These are phyloP conservation scores for Steinernema hermaphroditum DNA, from an alignment of 2,888 invertebrate genomes.

Conservation along the genomic window DNA sequence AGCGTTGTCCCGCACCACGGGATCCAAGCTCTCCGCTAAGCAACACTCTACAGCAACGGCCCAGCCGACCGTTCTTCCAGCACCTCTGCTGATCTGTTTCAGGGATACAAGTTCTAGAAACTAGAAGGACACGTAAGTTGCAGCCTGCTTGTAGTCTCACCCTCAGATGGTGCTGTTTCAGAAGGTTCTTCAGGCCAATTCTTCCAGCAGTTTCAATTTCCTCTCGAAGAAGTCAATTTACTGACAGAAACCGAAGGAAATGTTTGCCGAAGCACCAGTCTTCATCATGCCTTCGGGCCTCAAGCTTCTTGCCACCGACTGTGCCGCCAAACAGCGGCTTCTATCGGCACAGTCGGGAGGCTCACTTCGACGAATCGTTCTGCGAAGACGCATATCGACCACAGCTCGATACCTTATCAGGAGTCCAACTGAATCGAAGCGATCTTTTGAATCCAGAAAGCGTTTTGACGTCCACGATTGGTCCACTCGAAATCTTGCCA, in stretches of 20 bases:
- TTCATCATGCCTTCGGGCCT: not conserved
- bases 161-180: not conserved
- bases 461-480: not conserved
- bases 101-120: not conserved
- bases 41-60: not conserved
- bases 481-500: not conserved
- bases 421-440: not conserved
- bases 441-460: not conserved
- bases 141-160: not conserved
- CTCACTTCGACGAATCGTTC: slow-evolving; percentile 1
- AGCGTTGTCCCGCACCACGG: not conserved
- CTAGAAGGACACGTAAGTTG: not conserved
- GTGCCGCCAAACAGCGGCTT: not conserved
- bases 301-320: not conserved
- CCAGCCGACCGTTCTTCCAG: not conserved
- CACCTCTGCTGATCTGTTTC: not conserved
- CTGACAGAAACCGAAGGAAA: not conserved
- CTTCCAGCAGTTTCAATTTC: not conserved
- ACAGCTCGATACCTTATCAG: slow-evolving; percentile 15
- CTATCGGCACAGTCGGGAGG: not conserved
- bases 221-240: not conserved
- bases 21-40: not conserved
- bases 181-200: not conserved
- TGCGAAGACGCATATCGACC: not conserved
- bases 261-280: not conserved